Base-by-base conservation (phyloP, 2,113 vertebrate genomes). In the Delphinus delphis region DNA sequence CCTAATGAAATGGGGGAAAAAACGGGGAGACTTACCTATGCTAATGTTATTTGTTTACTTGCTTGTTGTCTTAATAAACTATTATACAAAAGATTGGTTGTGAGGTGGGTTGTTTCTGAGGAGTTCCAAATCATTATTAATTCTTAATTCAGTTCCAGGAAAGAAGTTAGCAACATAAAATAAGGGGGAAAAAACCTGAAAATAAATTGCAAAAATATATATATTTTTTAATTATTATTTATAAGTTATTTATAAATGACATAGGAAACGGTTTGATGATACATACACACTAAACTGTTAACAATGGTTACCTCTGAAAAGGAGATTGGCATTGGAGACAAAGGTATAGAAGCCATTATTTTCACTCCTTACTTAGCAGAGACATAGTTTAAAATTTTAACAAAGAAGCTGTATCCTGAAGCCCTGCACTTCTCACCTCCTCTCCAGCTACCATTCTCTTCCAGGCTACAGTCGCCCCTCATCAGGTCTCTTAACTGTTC, bases 341-440 rank as follows among this genome's bases (percentile, higher is more conserved):
- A 23, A 1, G 10, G 2, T 13, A 0, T 0, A 21, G 14, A 28
- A 4, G 4, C 33, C 6, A 21, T 2, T 2, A 3, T 36, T 50
- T 63, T 44, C 21, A 21, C 26, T 68, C 50, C 33, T 74, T 17
- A 10, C 33, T 26, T 47, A 10, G 5, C 26, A 2, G 0, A 50
- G 1, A 6, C 21, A 9, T 9, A 26, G 17, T n/a, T 85, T 41
- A 62, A 53, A 73, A n/a, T 7, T 47, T 23, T 33, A 88, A 23
- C 28, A 44, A 5, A 31, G 28, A 70, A 28, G 33, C 3, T 18
- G 3, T 13, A 17, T 14, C 83, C 25, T 18, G 58, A 44, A 70
- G 44, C 44, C 18, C 18, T n/a, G 15, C 26, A 9, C 28, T 68
- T 36, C 18, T 62, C n/a, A 53, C 1, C n/a, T 70, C 21, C 44